Evolutionary conservation across 2,797 vertebrate species (phyloP), one percentile per base, ranked within the genome.

Genomic region (Danio choprae): DNA sequence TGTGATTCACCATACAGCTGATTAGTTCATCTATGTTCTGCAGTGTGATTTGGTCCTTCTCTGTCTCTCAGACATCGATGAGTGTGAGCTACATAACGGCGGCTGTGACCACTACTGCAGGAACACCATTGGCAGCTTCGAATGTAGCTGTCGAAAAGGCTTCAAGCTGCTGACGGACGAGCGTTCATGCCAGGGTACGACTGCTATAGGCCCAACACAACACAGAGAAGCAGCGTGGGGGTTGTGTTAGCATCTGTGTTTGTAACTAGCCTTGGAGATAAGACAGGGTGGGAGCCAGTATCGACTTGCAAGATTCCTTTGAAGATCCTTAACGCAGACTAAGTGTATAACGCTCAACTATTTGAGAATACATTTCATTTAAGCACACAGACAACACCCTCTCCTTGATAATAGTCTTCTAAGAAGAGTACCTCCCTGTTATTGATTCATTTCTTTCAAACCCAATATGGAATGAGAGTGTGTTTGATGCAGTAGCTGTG

Each of bases 131-230:
- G 98, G 98, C 88, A 99, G 97, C 92, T 99, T 97, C 81, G 97
- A 98, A 88, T 99, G 98, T 92, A 96, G 95, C 94, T 99, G 98
- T 91, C 96, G 88, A 81, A 97, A 97, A 88, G 98, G 98, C 87
- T 99, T 97, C 93, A 99, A 99, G 92, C 93, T 99, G 87, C 94
- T 99, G 90, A 96, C 96, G 65, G 96, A 99, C 80, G 98, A 99
- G 88, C 96, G 94, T 43, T 96, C 97, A 12, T 99, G 98, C 91
- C 97, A 98, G 95, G 98, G 98, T 97, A 95, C 86, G 90, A 90
- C 22, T 6, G 20, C 55, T 48, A 29, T 55, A 29, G 0, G 5
- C n/a, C 62, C 41, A 43, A n/a, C 71, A 50, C 13, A 51, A 40
- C 10, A 62, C 18, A 16, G 16, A 36, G 55, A 53, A 62, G 40